Evolutionary conservation across 92 coral and sea anemone species (phyloP).

Genomic region (Bergia sp.): DNA sequence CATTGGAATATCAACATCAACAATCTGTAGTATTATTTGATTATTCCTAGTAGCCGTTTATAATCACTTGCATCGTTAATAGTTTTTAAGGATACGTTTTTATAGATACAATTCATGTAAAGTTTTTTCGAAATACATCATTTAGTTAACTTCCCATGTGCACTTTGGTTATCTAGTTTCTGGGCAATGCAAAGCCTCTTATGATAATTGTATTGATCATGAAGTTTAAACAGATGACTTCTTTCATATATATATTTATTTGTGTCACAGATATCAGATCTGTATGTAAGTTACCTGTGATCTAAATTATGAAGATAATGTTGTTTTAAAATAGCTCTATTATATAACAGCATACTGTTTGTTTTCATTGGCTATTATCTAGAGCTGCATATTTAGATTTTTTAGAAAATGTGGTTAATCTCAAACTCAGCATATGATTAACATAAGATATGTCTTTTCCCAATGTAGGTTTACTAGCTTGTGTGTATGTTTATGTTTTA

Average conservation of each 20-base stretch:
- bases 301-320: neutral
- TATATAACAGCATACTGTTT: neutral
- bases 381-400: neutral
- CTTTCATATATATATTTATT: no score
- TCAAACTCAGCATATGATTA: neutral
- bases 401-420: neutral
- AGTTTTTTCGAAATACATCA: no score
- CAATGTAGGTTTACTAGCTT: neutral
- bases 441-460: neutral
- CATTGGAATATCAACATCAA: neutral
- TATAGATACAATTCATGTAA: neutral
- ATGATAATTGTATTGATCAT: no score
- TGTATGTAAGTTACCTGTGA: neutral
- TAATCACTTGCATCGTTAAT: neutral
- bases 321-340: neutral
- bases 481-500: no score
- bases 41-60: neutral
- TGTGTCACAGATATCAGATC: neutral
- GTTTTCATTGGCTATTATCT: constrained; percentile 5
- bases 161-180: neutral
- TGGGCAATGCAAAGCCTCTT: no score
- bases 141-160: neutral
- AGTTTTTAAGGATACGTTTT: neutral
- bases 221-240: neutral
- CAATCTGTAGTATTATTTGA: neutral